Base-by-base conservation (phyloP, 1,140 invertebrate species). In the Cyphomyrmex costatus region DNA sequence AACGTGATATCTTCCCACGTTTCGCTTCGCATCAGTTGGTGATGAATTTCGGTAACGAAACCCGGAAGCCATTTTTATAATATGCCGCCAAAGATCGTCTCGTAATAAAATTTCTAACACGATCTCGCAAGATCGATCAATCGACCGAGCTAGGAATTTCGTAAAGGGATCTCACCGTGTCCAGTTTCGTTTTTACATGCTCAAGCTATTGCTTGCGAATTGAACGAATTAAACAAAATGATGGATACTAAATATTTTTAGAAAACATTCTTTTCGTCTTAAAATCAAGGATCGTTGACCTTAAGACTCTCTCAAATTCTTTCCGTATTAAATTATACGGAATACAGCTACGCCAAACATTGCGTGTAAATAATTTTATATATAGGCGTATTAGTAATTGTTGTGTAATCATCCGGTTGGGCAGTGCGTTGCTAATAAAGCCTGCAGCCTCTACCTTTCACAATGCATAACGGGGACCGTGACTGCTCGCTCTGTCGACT, bases 341-440 rank as follows among this genome's bases (percentile, higher is more conserved):
- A 4, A 4, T 12, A 42, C 19, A 16, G 33, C 27, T 65, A 0
- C 14, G 30, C 24, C 46, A 30, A 24, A 21, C 30, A 77, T 68
- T 14, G 63, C 46, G 30, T 80, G 61, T 68, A 53, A 68, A 77
- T n/a, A 88, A 87, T 88, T 86, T 89, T 80, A 56, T 33, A 74
- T 74, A 65, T 53, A 76, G 33, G 51, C 60, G 68, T 53, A 83
- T 89, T 86, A 79, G 83, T 86, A 89, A 90, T 68, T 77, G 84
- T 91, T 91, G 83, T 88, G 85, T 85, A 91, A 91, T 78, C 84
- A 82, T 84, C 87, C 85, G 87, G 85, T 79, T 88, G 79, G 68
- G 60, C 63, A 61, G 86, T 58, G 77, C 60, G 74, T 68, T 70
- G 82, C 63, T 89, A 88, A 86, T 77, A 89, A 89, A 88, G 71